Conservation (phyloP, 2,113 vertebrate species). For the Chaetops frenatus region DNA sequence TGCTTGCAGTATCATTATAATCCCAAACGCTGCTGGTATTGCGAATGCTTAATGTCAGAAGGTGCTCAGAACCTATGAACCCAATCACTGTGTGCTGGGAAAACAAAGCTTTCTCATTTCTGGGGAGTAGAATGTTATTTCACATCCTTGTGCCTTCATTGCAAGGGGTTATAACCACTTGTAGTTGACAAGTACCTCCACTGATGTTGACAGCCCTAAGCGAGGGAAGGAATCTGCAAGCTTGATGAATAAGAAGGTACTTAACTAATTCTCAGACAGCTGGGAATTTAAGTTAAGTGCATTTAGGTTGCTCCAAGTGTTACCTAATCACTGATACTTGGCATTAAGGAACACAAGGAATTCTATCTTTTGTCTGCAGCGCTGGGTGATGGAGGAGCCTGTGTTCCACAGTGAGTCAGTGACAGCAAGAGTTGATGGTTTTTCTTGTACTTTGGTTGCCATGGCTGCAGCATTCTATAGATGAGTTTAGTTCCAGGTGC, state of each 20-base stretch:
- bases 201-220: background rate
- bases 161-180: background rate
- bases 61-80: background rate
- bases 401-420: background rate
- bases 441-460: slow-evolving; percentile 9
- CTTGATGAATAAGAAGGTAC: background rate
- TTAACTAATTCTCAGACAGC: background rate
- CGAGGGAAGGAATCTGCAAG: background rate
- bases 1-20: background rate
- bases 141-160: background rate
- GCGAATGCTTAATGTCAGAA: background rate
- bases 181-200: background rate
- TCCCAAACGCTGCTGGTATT: background rate
- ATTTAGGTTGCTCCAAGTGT: background rate
- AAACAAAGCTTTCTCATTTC: background rate
- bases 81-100: background rate
- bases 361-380: background rate
- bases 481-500: background rate
- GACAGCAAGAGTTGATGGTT: background rate
- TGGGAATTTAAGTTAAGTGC: background rate
- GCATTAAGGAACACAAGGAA: background rate
- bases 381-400: background rate
- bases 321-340: background rate
- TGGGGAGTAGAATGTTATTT: background rate
- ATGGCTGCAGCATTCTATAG: slow-evolving; percentile 1